Conservation (phyloP, 2,888 invertebrate species). For the Agonopterix subpropinquella region DNA sequence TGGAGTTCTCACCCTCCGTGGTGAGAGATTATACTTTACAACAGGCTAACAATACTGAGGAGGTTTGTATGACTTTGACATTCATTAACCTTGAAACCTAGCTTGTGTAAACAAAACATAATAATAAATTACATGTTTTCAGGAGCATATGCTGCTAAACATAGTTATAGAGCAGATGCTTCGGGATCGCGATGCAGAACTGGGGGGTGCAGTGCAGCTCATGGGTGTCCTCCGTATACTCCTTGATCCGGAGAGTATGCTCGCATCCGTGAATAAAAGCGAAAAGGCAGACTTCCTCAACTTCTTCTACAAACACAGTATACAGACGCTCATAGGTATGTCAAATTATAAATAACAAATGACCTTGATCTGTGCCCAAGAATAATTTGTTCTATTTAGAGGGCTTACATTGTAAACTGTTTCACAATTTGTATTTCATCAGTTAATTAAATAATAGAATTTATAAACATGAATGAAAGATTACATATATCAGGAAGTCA, state of each 20-base stretch:
- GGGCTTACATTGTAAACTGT: neutral
- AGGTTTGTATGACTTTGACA: slow-evolving; percentile 68
- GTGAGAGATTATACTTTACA: slow-evolving; percentile 97
- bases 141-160: slow-evolving; percentile 97
- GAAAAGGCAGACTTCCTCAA: slow-evolving; percentile 99
- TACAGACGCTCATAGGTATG: slow-evolving; percentile 94
- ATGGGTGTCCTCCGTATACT: slow-evolving; percentile 95
- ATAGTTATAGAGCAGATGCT: slow-evolving; percentile 99
- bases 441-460: no score
- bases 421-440: no score
- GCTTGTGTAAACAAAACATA: neutral
- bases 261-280: slow-evolving; percentile 93
- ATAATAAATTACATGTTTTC: slow-evolving; percentile 29
- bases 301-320: slow-evolving; percentile 99
- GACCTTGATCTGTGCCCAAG: slow-evolving; percentile 1
- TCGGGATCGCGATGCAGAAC: slow-evolving; percentile 96
- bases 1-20: slow-evolving; percentile 98
- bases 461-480: no score
- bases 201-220: slow-evolving; percentile 97
- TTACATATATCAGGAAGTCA: no score
- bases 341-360: slow-evolving; percentile 6
- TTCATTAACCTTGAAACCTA: slow-evolving; percentile 7
- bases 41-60: slow-evolving; percentile 92
- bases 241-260: slow-evolving; percentile 98
- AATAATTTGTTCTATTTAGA: neutral